A percentile compares a stretch with the other conserved stretches of the same genome.
Conservation (phyloP, 2,113 vertebrate species). For the Oreocharis arfaki region DNA sequence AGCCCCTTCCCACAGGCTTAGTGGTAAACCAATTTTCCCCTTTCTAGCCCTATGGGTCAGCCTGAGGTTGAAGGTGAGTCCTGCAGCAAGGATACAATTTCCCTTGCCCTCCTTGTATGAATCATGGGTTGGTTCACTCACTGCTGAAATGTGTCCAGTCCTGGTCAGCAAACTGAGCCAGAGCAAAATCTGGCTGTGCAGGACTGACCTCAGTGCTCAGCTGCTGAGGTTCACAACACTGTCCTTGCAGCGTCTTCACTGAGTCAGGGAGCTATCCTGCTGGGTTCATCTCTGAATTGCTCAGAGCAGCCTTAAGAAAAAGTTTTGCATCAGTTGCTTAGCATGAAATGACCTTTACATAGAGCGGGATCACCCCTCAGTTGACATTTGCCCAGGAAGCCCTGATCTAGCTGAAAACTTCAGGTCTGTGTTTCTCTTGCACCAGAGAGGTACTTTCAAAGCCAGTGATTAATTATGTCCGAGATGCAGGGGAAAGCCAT, state of each 20-base stretch:
- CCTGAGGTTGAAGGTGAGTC: neutral
- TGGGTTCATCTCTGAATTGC: neutral
- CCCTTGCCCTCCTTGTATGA: neutral
- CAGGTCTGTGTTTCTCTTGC: neutral
- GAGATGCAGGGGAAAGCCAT: neutral
- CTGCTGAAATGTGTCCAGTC: neutral
- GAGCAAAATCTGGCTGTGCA: neutral
- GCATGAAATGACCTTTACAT: neutral
- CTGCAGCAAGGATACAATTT: neutral
- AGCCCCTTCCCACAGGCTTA: neutral
- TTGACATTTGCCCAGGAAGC: neutral
- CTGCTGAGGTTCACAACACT: neutral
- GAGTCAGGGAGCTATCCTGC: neutral
- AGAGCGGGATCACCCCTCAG: neutral
- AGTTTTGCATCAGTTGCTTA: neutral
- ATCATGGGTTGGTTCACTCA: neutral
- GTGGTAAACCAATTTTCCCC: neutral
- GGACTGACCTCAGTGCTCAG: neutral
- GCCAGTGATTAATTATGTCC: neutral
- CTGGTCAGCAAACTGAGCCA: neutral
- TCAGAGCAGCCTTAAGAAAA: neutral
- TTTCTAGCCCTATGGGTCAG: neutral
- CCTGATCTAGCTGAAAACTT: neutral
- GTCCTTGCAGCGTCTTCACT: neutral
- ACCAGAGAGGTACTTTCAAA: neutral